phyloP scores from a whole-genome alignment of 2,113 vertebrate species.

The Fulica atra region DNA sequence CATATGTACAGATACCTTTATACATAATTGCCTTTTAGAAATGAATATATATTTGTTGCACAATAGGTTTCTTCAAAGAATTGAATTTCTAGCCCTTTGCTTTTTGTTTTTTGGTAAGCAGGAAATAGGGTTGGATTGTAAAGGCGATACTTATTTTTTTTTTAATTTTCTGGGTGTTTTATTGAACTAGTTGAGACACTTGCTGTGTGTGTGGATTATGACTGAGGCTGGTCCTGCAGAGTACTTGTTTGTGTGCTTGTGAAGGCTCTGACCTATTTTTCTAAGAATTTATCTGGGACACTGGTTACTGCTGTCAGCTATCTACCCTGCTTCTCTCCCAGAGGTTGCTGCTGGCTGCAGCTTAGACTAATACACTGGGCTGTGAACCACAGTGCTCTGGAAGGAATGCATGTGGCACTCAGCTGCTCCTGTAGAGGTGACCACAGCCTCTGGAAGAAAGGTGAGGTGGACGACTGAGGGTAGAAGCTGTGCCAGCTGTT shows the following conservation, averaged over 20 bases:
- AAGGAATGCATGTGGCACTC: neutral
- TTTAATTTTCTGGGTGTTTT: neutral
- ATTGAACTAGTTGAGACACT: neutral
- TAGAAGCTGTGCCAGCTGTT: neutral
- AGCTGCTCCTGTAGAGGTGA: neutral
- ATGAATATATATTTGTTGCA: too few species aligned
- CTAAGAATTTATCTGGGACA: neutral
- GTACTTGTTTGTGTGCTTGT: neutral
- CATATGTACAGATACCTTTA: neutral
- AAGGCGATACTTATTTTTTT: neutral
- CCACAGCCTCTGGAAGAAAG: neutral
- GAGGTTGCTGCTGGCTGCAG: neutral
- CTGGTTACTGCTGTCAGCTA: neutral
- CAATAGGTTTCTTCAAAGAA: neutral
- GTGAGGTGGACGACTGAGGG: neutral
- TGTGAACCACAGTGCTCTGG: neutral
- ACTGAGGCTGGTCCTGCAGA: neutral
- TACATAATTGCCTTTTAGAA: neutral
- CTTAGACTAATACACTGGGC: neutral
- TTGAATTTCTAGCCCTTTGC: neutral
- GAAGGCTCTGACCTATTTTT: conserved; percentile 42
- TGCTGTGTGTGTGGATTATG: fast-evolving
- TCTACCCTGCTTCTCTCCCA: neutral
- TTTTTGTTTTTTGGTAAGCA: neutral
- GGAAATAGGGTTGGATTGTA: neutral